Evolutionary conservation across 2,113 vertebrate genomes (phyloP), one percentile per base, ranked within the genome.

Genomic region (Capra hircus): DNA sequence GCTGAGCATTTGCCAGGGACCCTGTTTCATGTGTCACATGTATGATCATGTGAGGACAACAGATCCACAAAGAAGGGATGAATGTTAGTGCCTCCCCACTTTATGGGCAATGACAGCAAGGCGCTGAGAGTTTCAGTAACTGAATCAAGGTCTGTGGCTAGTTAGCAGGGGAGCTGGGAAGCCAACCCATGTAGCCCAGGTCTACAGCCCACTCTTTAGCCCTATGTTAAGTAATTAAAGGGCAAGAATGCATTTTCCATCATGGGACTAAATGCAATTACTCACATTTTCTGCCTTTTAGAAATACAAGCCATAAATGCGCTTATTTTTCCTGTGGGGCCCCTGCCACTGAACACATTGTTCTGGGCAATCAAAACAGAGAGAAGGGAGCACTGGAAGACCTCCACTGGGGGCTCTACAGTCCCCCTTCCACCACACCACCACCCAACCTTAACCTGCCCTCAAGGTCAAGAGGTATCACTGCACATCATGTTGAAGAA

Each of bases 201-300:
- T 40, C 77, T 53, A 71, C 17, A 74, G 48, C 16, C 40, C 50
- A 36, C 62, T 50, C 82, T 59, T 6, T 40, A 62, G 2, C 28
- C 5, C 33, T 30, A 2, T 1, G 36, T 3, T 30, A 19, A 57
- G 25, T n/a, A 25, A 82, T 6, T 53, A 43, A 67, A 28, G 77
- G 36, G 27, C 40, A 50, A 88, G 27, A 60, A 92, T 53, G 50
- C 28, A 55, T 57, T 55, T 88, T 91, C 23, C 9, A 1, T 74
- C 21, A 0, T 19, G 1, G 13, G 25, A 53, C 21, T 59, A 62
- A 90, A 64, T 71, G 53, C 55, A 96, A 74, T 33, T 6, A 62
- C 19, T 52, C 87, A 11, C 43, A 82, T 53, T 90, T 94, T 67
- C 82, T 62, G 12, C 40, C 36, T 52, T 86, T 60, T 45, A 91